A percentile compares a stretch with the other conserved stretches of the same genome.
phyloP scores from a whole-genome alignment of 2,797 vertebrate species.

The Urocyon cinereoargenteus region DNA sequence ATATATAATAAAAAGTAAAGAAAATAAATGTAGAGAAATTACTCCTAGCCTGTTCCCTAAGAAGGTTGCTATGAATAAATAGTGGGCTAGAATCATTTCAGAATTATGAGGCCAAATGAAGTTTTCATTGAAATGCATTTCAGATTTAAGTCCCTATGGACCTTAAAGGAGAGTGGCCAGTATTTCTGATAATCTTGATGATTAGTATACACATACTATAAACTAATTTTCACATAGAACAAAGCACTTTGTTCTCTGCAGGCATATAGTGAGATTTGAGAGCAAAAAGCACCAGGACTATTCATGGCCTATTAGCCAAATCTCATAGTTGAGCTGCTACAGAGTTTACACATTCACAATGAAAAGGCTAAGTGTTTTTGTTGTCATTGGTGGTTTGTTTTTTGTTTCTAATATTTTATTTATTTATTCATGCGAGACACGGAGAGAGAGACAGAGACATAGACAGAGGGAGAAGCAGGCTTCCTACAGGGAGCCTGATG shows the following conservation, averaged over 20 bases:
- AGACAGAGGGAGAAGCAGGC: too few species aligned
- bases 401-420: too few species aligned
- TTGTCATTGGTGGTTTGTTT: neutral
- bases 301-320: neutral
- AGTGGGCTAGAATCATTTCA: neutral
- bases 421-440: too few species aligned
- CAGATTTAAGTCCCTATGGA: neutral
- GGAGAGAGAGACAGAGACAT: too few species aligned
- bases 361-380: neutral
- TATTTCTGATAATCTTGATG: constrained; percentile 30
- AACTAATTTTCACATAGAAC: constrained; percentile 63
- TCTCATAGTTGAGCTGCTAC: neutral
- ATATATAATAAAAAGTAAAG: constrained; percentile 12
- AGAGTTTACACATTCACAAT: neutral
- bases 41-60: neutral
- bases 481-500: too few species aligned
- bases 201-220: neutral
- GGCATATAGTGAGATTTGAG: constrained; percentile 50
- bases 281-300: constrained; percentile 1
- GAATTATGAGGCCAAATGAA: constrained; percentile 5
- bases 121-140: constrained; percentile 42
- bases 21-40: neutral
- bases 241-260: constrained; percentile 48
- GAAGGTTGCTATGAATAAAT: neutral
- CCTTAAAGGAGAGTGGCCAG: constrained; percentile 32